These are phyloP conservation scores for Eulacestoma nigropectus DNA, from an alignment of 2,113 vertebrate genomes.

Conservation along the genomic window DNA sequence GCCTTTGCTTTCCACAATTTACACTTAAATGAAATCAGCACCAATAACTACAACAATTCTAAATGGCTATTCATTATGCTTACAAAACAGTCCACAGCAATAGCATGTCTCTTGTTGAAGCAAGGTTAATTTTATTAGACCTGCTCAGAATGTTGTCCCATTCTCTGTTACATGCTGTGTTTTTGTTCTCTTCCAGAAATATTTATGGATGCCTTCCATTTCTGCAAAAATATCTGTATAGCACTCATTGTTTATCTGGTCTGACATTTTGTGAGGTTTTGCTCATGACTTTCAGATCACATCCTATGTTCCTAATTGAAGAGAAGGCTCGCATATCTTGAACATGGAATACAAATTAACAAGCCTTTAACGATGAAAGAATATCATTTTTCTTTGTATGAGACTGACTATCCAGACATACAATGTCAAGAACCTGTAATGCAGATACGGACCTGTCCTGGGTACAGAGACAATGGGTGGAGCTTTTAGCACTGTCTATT, in stretches of 20 bases:
- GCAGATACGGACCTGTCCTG: neutral
- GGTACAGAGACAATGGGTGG: neutral
- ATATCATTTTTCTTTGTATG: neutral
- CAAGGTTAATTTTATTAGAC: neutral
- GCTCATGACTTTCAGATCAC: neutral
- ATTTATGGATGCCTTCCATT: neutral
- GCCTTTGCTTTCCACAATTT: neutral
- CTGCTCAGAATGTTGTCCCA: neutral
- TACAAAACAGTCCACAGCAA: neutral
- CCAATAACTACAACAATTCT: neutral
- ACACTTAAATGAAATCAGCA: neutral
- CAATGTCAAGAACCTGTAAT: neutral
- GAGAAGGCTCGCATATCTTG: neutral
- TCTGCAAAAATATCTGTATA: neutral
- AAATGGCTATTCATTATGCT: neutral
- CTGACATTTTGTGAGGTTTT: neutral
- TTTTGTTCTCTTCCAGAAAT: neutral
- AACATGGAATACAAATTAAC: neutral
- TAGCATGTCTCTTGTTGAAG: neutral
- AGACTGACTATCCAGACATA: neutral
- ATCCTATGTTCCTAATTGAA: neutral
- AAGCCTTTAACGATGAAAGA: neutral
- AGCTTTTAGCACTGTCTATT: neutral
- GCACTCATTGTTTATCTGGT: neutral
- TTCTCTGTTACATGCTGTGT: neutral